These are phyloP conservation scores for Scartelaos histophorus DNA, from an alignment of 2,113 vertebrate species.

Conservation along the genomic window DNA sequence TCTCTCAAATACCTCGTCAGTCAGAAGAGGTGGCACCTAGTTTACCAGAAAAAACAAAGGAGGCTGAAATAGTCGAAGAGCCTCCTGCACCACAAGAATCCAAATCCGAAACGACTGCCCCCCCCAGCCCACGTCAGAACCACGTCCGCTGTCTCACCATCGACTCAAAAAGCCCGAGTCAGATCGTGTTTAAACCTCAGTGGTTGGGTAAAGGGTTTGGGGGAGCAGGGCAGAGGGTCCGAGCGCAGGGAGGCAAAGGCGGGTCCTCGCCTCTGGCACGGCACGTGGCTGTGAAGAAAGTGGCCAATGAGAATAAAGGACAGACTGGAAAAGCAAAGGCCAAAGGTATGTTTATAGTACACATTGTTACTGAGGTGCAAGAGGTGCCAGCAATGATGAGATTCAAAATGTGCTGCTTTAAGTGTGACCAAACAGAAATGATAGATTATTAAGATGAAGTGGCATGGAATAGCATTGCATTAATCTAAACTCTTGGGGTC, in stretches of 20 bases:
- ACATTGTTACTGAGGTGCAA: neutral
- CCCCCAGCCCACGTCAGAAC: neutral
- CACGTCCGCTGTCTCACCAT: conserved; percentile 67
- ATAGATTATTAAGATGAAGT: too few species aligned
- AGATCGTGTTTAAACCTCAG: conserved; percentile 79
- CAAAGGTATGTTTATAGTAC: conserved; percentile 63
- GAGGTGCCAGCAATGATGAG: neutral
- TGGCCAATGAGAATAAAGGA: conserved; percentile 68
- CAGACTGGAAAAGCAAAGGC: conserved; percentile 65
- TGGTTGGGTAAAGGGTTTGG: conserved; percentile 80
- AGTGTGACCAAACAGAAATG: too few species aligned
- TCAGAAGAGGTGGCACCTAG: neutral
- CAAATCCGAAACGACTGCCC: neutral
- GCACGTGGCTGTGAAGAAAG: conserved; percentile 49
- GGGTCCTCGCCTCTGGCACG: conserved; percentile 67
- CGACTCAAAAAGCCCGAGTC: conserved; percentile 75
- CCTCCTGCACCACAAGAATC: neutral
- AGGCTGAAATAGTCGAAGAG: neutral
- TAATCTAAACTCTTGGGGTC: neutral
- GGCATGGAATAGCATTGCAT: too few species aligned
- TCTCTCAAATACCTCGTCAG: neutral
- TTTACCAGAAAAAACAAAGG: conserved; percentile 15
- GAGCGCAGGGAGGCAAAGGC: conserved; percentile 61
- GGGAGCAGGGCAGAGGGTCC: conserved; percentile 58
- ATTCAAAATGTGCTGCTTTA: too few species aligned